Percentiles rank a stretch among this genome's conserved stretches.
phyloP scores from a whole-genome alignment of 2,113 vertebrate genomes.

The Brienomyrus brachyistius region DNA sequence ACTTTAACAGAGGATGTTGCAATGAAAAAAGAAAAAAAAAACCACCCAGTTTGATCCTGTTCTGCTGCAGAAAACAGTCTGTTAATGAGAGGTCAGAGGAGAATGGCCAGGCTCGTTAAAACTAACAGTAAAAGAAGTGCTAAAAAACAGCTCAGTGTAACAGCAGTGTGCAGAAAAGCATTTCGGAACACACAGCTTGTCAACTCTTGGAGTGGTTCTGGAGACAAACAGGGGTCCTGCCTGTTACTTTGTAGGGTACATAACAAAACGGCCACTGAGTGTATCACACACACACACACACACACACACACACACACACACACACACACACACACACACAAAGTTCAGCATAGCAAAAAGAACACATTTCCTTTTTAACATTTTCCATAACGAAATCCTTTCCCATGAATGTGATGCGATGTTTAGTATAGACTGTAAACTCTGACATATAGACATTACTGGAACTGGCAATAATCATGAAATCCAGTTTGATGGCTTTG shows the following conservation, averaged over 20 bases:
- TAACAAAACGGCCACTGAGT: not conserved
- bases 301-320: not conserved
- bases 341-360: not conserved
- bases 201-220: not conserved
- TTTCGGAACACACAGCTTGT: not conserved
- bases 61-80: not conserved
- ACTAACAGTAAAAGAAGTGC: not conserved
- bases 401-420: not conserved
- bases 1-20: not conserved
- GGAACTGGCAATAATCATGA: not conserved
- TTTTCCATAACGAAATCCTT: not conserved
- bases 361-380: not conserved
- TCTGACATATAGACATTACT: not conserved
- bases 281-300: not conserved
- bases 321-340: too few species aligned
- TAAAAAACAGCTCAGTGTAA: not conserved
- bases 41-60: not conserved
- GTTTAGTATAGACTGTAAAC: not conserved
- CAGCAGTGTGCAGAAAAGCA: not conserved
- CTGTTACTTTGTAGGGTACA: not conserved
- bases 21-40: not conserved
- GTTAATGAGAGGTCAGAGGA: slow-evolving; percentile 1
- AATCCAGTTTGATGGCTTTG: not conserved
- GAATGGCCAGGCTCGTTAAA: not conserved
- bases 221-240: not conserved